phyloP scores from a whole-genome alignment of 2,888 invertebrate species.

The Sphaeridia pumilis region DNA sequence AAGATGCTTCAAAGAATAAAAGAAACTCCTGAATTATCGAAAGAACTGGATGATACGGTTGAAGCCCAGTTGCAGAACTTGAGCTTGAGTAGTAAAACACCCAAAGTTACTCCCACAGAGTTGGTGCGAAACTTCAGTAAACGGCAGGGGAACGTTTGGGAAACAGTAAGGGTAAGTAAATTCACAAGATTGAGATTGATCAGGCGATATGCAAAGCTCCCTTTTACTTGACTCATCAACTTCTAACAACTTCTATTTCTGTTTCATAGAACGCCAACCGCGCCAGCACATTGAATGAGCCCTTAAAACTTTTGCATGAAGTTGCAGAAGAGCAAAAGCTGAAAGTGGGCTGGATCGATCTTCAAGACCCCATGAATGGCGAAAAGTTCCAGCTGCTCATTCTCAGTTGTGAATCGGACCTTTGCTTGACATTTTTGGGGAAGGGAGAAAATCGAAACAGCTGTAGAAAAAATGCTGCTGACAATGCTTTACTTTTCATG shows the following conservation, averaged over 20 bases:
- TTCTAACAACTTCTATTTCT: no score
- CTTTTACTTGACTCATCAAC: no score
- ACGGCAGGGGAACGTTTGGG: slow-evolving; percentile 3
- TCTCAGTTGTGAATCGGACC: slow-evolving; percentile 21
- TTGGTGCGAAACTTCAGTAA: slow-evolving; percentile 6
- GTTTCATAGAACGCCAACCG: no score
- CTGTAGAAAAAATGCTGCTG: slow-evolving; percentile 10
- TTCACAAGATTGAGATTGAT: not conserved
- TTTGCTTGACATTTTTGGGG: slow-evolving; percentile 24
- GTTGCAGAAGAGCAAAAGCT: slow-evolving; percentile 31
- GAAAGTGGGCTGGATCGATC: slow-evolving; percentile 25
- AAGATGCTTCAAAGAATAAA: slow-evolving; percentile 25
- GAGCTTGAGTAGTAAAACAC: slow-evolving; percentile 1
- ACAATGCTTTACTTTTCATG: slow-evolving; percentile 10
- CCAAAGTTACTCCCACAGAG: not conserved
- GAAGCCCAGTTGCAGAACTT: slow-evolving; percentile 7
- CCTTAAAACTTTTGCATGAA: slow-evolving; percentile 21
- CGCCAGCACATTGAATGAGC: slow-evolving; percentile 3
- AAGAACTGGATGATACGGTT: slow-evolving; percentile 6
- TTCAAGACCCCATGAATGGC: slow-evolving; percentile 18
- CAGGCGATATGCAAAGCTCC: no score
- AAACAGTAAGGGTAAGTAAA: slow-evolving; percentile 5
- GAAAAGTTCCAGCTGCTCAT: slow-evolving; percentile 13
- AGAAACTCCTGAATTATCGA: slow-evolving; percentile 15
- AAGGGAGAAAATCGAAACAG: slow-evolving; percentile 19